Evolutionary conservation across 2,113 vertebrate genomes (phyloP), one percentile per base, ranked within the genome.

Genomic region (Laterallus jamaicensis): DNA sequence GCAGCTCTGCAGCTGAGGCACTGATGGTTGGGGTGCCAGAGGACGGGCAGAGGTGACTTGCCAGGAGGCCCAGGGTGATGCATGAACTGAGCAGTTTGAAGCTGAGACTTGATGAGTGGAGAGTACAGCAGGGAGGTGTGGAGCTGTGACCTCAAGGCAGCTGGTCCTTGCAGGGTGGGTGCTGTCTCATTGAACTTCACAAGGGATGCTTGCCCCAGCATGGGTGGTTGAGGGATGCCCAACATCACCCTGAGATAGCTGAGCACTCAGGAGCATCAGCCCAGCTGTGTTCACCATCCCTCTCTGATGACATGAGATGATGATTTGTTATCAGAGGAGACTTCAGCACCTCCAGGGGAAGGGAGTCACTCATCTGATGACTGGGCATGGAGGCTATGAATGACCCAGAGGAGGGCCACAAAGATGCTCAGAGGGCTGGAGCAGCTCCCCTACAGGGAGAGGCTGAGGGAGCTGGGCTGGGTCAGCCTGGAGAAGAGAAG

Each of bases 61-160:
- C 71, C 62, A 42, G 18, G 39, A 15, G 49, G 9, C 22, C 42
- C 19, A 25, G 66, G 26, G 19, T 2, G 1, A 42, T 49, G 60
- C 50, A 31, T 0, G 1, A 42, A 13, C 49, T 0, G 1, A 42
- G 67, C 49, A 47, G 25, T 25, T 37, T n/a, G 77, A 68, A 74
- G 42, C 60, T 78, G 32, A 49, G 56, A 29, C 21, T 52, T 28
- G 62, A 20, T 39, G 32, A 68, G 49, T 1, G 0, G 21, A 32
- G 31, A 50, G 13, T 4, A 18, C 0, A 0, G 10, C 1, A 1
- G 22, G 39, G 44, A 88, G 44, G 31, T 54, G 35, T 9, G 1
- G 55, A 49, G 22, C 29, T 0, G 0, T 54, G 67, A 29, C 55
- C 26, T 26, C 2, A 3, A 32, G 63, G 54, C 21, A 22, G 11